Base-by-base conservation (phyloP, 2,113 vertebrate genomes). In the Serinus canaria region DNA sequence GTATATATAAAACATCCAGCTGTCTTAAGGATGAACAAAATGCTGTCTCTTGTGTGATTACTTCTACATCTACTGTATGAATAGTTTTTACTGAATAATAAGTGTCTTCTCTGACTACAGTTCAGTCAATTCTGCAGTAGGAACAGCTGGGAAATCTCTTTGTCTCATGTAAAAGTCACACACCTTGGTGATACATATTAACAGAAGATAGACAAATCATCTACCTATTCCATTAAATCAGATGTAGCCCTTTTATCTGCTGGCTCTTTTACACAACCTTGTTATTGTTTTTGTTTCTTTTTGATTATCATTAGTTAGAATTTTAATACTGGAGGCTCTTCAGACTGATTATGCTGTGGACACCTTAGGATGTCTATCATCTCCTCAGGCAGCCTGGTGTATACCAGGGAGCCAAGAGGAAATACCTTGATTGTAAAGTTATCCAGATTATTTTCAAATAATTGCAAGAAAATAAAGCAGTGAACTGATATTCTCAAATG, bases 371-470 rank as follows among this genome's bases (percentile, higher is more conserved):
- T 96, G 98, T 97, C 96, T 96, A 97, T 96, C 96, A 95, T 97
- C 98, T 97, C 98, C 97, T 98, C 98, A 97, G 98, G 98, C 92
- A 98, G 97, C 95, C 98, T 98, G 91, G 94, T 96, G 94, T 98
- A 94, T 98, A 97, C 97, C 96, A 96, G 97, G 97, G 98, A 98
- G 97, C 96, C 90, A 97, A 97, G 97, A 98, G 98, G 98, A 98
- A 98, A 98, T 97, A 97, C 96, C 97, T 98, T 98, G 98, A 98
- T 98, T 98, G 97, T 98, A 98, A 97, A 98, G 97, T 98, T 98
- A 98, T 95, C 97, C 93, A 97, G 96, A 96, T 98, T 98, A 98
- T 98, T 98, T 98, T 98, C 96, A 98, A 98, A 98, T 98, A 98
- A 98, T 98, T 98, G 92, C 97, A 97, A 97, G 97, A 98, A 98